Conservation (phyloP, 2,888 invertebrate species). For the Cerastoderma edule region DNA sequence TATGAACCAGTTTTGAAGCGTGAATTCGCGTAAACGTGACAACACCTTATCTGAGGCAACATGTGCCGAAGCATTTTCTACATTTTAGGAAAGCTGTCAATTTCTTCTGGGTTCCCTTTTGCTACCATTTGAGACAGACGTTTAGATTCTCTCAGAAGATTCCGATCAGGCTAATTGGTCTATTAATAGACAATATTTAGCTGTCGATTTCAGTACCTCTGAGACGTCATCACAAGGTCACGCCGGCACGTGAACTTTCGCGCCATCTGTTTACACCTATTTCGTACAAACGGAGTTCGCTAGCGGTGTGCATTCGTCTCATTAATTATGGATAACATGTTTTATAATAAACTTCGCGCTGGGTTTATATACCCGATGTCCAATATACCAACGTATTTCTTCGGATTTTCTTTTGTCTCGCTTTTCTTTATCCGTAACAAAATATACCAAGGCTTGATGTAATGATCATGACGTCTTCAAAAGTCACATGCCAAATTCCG, state of each 20-base stretch:
- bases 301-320: neutral
- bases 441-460: too few species aligned
- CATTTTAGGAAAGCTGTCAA: constrained; percentile 11
- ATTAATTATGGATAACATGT: constrained; percentile 15
- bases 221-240: constrained; percentile 58
- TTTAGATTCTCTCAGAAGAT: constrained; percentile 2
- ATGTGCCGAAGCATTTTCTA: neutral
- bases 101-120: neutral
- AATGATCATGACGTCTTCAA: too few species aligned
- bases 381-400: too few species aligned
- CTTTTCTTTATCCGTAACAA: too few species aligned
- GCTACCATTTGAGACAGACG: constrained; percentile 14
- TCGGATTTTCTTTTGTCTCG: too few species aligned
- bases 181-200: constrained; percentile 53
- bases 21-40: constrained; percentile 21
- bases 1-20: too few species aligned
- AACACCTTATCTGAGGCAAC: constrained; percentile 15
- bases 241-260: constrained; percentile 51
- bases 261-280: constrained; percentile 64
- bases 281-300: neutral
- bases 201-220: constrained; percentile 52
- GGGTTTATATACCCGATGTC: too few species aligned
- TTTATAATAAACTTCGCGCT: too few species aligned
- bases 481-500: too few species aligned
- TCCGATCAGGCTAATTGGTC: constrained; percentile 30